phyloP scores from a whole-genome alignment of 1,140 invertebrate genomes.

The Drosophila paulistorum region DNA sequence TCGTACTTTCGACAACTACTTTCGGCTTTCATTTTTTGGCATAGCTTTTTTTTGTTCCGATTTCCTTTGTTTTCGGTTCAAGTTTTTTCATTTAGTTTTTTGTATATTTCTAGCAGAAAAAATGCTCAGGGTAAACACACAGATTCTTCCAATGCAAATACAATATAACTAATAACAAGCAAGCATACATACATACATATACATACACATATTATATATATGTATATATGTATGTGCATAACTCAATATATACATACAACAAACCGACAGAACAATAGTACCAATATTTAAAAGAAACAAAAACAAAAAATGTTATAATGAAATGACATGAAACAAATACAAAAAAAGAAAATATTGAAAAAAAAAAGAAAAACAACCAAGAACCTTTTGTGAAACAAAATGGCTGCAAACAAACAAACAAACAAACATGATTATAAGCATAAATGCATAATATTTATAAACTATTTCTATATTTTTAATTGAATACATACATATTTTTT shows the following conservation, averaged over 20 bases:
- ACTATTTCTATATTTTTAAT: slow-evolving; percentile 57
- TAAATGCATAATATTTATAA: slow-evolving; percentile 56
- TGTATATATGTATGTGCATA: slow-evolving; percentile 39
- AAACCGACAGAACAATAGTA: slow-evolving; percentile 67
- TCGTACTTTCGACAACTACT: slow-evolving; percentile 44
- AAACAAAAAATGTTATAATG: slow-evolving; percentile 52
- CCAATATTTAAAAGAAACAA: slow-evolving; percentile 60
- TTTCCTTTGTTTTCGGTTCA: slow-evolving; percentile 5
- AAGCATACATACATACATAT: slow-evolving; percentile 31
- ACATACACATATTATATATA: slow-evolving; percentile 48
- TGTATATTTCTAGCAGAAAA: slow-evolving; percentile 70
- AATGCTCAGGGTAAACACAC: slow-evolving; percentile 79
- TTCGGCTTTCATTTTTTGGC: slow-evolving; percentile 62
- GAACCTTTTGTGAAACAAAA: slow-evolving; percentile 43
- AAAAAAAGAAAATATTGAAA: slow-evolving; percentile 14
- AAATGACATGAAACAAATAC: slow-evolving; percentile 39
- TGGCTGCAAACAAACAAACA: slow-evolving; percentile 31
- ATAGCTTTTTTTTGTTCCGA: slow-evolving; percentile 44
- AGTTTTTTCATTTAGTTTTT: slow-evolving; percentile 31
- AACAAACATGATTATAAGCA: slow-evolving; percentile 34
- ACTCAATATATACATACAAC: slow-evolving; percentile 53
- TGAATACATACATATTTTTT: slow-evolving; percentile 39
- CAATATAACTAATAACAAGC: slow-evolving; percentile 53
- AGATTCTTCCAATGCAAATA: slow-evolving; percentile 80
- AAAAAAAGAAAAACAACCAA: slow-evolving; percentile 34